These are phyloP conservation scores for Phlogophora meticulosa DNA, from an alignment of 2,888 invertebrate genomes.

Conservation along the genomic window DNA sequence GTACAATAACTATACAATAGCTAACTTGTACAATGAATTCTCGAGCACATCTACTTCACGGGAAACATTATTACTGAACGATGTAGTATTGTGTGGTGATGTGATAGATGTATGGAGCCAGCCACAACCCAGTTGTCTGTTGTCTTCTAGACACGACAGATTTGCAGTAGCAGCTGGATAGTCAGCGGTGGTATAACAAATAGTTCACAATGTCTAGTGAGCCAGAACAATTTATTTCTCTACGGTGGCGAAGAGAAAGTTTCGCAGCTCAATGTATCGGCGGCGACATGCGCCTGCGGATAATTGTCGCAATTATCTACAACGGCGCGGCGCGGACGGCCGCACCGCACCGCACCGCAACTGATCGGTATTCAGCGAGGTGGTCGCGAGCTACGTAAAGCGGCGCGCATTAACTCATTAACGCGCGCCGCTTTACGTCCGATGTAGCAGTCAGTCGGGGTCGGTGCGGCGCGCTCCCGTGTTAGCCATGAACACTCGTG, in stretches of 20 bases:
- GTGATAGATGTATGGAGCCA: too few species aligned
- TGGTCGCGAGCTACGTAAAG: conserved; percentile 10
- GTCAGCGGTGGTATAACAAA: background rate
- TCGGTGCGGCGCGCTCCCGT: background rate
- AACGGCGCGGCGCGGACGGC: background rate
- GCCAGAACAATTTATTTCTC: too few species aligned
- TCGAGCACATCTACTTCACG: conserved; percentile 1
- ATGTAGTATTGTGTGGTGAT: too few species aligned
- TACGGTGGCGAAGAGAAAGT: conserved; percentile 5
- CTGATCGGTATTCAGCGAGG: conserved; percentile 27
- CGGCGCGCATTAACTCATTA: conserved; percentile 41
- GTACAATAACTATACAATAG: too few species aligned
- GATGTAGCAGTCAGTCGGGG: conserved; percentile 3
- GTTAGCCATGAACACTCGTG: too few species aligned
- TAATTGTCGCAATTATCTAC: conserved; percentile 49
- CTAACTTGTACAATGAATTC: conserved; percentile 12
- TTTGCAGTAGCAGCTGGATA: background rate
- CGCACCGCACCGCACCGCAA: conserved; percentile 25
- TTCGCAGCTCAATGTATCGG: conserved; percentile 7
- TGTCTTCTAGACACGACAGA: background rate
- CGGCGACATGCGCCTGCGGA: conserved; percentile 10
- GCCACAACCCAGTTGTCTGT: background rate
- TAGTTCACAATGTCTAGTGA: background rate
- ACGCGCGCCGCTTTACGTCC: conserved; percentile 17
- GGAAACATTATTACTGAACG: background rate